Conservation (phyloP, 1,140 invertebrate genomes). For the Zaprionus lachaisei region DNA sequence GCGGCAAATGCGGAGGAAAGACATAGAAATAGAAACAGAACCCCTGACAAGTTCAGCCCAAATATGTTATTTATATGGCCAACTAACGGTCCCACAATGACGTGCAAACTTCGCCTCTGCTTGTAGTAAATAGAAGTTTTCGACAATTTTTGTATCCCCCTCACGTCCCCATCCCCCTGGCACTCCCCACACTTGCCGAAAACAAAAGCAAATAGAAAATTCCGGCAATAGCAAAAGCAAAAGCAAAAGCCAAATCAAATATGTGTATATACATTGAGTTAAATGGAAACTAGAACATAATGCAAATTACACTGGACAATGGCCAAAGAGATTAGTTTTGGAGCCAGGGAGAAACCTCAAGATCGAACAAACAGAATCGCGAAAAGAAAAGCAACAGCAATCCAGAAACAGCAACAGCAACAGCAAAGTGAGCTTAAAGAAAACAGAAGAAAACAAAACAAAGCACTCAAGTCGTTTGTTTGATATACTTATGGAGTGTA, state of each 20-base stretch:
- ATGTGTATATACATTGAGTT: constrained; percentile 39
- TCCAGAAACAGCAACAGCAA: background rate
- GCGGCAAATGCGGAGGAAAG: background rate
- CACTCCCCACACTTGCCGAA: constrained; percentile 10
- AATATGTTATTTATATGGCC: constrained; percentile 55
- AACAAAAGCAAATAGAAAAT: constrained; percentile 66
- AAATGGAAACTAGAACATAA: constrained; percentile 65
- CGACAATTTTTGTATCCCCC: constrained; percentile 23
- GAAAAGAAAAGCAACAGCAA: constrained; percentile 12
- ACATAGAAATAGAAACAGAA: background rate
- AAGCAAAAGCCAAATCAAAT: constrained; percentile 38
- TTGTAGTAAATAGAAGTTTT: constrained; percentile 25
- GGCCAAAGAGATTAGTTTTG: constrained; percentile 43
- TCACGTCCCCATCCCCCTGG: background rate
- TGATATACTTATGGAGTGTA: constrained; percentile 5
- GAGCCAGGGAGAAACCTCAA: constrained; percentile 18
- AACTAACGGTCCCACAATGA: constrained; percentile 66
- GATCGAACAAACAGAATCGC: constrained; percentile 38
- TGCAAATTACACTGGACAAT: constrained; percentile 58
- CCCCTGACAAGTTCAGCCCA: constrained; percentile 39
- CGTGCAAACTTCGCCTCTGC: constrained; percentile 61
- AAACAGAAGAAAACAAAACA: constrained; percentile 8
- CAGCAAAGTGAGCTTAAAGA: constrained; percentile 20
- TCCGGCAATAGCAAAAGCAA: constrained; percentile 42
- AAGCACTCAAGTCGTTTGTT: constrained; percentile 7